A percentile compares a stretch with the other conserved stretches of the same genome.
phyloP scores from a whole-genome alignment of 2,888 invertebrate species.

The Mylabris sibirica region DNA sequence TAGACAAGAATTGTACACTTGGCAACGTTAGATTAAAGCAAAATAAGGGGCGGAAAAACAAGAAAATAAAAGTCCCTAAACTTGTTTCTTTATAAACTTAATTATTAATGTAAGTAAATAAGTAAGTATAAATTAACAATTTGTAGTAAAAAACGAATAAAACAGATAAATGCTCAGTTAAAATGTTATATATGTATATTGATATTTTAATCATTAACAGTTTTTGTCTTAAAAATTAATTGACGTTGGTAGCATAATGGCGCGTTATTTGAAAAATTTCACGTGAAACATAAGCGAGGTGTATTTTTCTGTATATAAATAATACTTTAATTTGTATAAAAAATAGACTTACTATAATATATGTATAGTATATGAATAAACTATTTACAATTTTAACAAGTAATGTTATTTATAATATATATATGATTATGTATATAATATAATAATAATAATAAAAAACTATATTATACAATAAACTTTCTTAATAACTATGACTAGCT shows the following conservation, averaged over 20 bases:
- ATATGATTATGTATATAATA: constrained; percentile 40
- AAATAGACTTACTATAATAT: constrained; percentile 58
- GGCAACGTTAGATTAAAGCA: too few species aligned
- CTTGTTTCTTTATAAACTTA: too few species aligned
- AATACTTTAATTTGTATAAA: constrained; percentile 61
- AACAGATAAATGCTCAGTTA: background rate
- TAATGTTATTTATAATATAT: constrained; percentile 45
- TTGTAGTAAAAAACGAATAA: background rate
- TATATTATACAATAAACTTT: constrained; percentile 46
- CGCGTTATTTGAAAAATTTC: constrained; percentile 1
- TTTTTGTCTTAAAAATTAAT: constrained; percentile 1
- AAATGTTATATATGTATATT: constrained; percentile 6
- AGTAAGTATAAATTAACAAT: background rate
- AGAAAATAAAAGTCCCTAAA: too few species aligned
- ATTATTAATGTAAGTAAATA: too few species aligned
- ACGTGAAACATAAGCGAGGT: constrained; percentile 9
- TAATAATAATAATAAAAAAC: constrained; percentile 42
- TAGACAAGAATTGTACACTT: too few species aligned
- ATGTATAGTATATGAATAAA: constrained; percentile 47
- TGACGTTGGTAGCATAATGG: constrained; percentile 2
- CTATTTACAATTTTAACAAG: constrained; percentile 49
- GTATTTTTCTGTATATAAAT: constrained; percentile 51
- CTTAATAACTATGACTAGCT: constrained; percentile 62
- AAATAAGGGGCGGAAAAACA: too few species aligned
- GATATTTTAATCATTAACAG: background rate